Base-by-base conservation (phyloP, 2,888 invertebrate genomes). In the Zaprionus lineosus region DNA sequence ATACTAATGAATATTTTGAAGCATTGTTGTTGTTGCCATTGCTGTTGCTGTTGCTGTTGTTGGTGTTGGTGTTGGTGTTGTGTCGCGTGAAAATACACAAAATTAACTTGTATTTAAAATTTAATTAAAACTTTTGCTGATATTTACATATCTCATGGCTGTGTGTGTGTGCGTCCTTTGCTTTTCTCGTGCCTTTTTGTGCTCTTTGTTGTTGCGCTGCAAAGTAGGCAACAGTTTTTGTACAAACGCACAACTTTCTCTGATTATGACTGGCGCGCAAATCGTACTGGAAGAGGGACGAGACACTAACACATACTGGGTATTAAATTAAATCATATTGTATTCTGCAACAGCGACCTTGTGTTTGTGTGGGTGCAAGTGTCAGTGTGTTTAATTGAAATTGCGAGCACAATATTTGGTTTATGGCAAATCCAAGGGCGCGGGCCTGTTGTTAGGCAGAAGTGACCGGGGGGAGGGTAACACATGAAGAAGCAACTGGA, bases 41-140 rank as follows among this genome's bases (percentile, higher is more conserved):
- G n/a, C n/a, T n/a, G n/a, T 56, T 50, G 24, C 24, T 56, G 24
- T 26, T 51, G 37, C 31, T 63, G 43, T 26, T 40, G 21, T 24
- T 57, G 43, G 39, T 48, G 33, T n/a, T 59, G 58, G 2, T 24
- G 2, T 37, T 44, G n/a, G n/a, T 58, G 46, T 53, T 50, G 31
- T 44, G 55, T 74, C 52, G 78, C 59, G 69, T 65, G 66, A 74
- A 77, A 84, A 65, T 77, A 82, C 78, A 74, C 84, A 77, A 70
- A 81, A 81, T 81, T 81, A 81, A 82, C 79, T 84, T 81, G 84
- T 82, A 78, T 84, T 81, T 81, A 82, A 84, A 81, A 84, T 81
- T 81, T 81, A 81, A 81, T 81, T 81, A 81, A 81, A 81, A 81
- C 73, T 81, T 81, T 75, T 81, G 58, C 83, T 69, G 47, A 78